Percentiles rank a stretch among this genome's conserved stretches.
phyloP scores from a whole-genome alignment of 2,113 vertebrate species.

The Zosterops lateralis region DNA sequence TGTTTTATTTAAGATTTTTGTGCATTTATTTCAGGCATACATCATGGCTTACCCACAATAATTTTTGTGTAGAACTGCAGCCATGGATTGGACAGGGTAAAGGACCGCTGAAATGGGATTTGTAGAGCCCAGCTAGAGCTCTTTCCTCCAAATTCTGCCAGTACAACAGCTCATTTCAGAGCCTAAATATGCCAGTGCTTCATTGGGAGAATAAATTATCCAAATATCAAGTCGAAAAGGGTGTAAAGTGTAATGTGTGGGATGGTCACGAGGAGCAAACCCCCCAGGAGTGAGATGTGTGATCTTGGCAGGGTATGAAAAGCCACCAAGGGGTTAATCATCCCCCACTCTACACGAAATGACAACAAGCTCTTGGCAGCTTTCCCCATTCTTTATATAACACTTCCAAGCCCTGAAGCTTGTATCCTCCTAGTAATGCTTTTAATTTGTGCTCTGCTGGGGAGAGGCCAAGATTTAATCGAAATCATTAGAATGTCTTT shows the following conservation, averaged over 20 bases:
- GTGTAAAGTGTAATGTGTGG: not conserved
- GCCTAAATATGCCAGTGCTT: not conserved
- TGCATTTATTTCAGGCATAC: not conserved
- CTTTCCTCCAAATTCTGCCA: not conserved
- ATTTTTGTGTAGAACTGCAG: not conserved
- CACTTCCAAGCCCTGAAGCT: constrained; percentile 77
- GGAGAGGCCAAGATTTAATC: constrained; percentile 86
- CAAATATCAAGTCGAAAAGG: not conserved
- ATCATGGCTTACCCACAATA: not conserved
- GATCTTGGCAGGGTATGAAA: not conserved
- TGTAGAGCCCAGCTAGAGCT: not conserved
- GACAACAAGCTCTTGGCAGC: constrained; percentile 77
- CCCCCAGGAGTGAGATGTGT: not conserved
- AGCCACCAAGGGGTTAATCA: constrained; percentile 66
- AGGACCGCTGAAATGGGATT: not conserved
- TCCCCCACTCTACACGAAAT: constrained; percentile 59
- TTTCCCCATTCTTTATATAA: constrained; percentile 75
- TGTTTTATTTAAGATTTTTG: not conserved
- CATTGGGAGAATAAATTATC: not conserved
- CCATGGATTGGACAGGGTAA: not conserved
- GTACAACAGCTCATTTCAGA: not conserved
- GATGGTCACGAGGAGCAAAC: not conserved
- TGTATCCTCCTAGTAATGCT: constrained; percentile 79
- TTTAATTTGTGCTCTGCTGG: constrained; percentile 81
- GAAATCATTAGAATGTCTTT: constrained; percentile 83